A percentile compares a stretch with the other conserved stretches of the same genome.
These are phyloP conservation scores for Vidua macroura DNA, from an alignment of 2,113 vertebrate genomes.

Conservation along the genomic window DNA sequence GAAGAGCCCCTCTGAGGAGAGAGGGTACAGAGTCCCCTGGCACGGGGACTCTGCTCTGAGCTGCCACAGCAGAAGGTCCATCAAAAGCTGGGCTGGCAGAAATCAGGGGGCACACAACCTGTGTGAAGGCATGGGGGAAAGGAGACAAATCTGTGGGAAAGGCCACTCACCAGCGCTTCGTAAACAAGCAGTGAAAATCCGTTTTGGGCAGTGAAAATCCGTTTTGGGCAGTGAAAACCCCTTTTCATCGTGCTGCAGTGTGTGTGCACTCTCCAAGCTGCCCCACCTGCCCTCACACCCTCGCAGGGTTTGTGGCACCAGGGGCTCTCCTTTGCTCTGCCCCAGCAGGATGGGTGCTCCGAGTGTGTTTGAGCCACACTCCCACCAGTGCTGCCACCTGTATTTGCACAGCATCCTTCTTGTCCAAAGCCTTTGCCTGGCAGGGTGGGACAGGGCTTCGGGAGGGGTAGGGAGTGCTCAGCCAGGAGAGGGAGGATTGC, in stretches of 20 bases:
- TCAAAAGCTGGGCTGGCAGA: not conserved
- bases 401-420: fast-evolving
- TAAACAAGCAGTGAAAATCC: not conserved
- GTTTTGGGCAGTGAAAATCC: not conserved
- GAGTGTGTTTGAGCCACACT: not conserved
- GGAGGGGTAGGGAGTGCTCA: not conserved
- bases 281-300: fast-evolving
- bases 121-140: not conserved
- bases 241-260: not conserved
- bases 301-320: not conserved
- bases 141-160: not conserved
- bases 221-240: not conserved
- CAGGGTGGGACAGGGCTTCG: not conserved
- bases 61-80: not conserved
- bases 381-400: fast-evolving
- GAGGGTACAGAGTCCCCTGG: not conserved
- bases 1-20: not conserved
- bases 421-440: not conserved
- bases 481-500: not conserved
- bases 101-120: not conserved
- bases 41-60: not conserved
- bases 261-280: not conserved
- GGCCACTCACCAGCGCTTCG: not conserved
- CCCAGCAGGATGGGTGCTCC: fast-evolving
- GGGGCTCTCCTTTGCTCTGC: not conserved